Conservation (phyloP, 2,888 invertebrate genomes). For the Lamproptera curius region DNA sequence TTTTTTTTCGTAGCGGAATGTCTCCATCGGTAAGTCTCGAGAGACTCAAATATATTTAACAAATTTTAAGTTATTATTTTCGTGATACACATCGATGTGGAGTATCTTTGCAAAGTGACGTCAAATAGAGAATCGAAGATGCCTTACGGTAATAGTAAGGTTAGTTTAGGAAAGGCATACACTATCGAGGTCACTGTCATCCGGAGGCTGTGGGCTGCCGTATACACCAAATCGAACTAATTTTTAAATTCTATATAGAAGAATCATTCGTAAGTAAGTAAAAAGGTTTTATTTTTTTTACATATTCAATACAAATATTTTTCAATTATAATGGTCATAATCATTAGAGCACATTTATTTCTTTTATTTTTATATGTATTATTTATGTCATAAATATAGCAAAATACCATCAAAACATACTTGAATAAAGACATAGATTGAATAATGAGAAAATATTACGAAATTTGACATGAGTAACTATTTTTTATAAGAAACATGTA, state of each 20-base stretch:
- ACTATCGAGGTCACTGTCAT: constrained; percentile 38
- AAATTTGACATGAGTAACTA: not conserved
- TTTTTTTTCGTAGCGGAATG: no score
- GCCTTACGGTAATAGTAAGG: constrained; percentile 53
- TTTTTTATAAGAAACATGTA: not conserved
- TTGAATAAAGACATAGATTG: not conserved
- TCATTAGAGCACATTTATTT: not conserved
- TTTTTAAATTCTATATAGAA: no score
- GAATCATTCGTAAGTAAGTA: no score
- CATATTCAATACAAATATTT: no score
- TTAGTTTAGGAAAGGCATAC: constrained; percentile 28
- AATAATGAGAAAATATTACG: no score
- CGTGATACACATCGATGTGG: constrained; percentile 19
- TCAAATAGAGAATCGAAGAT: constrained; percentile 26
- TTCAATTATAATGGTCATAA: not conserved
- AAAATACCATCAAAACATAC: not conserved
- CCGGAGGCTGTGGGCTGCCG: constrained; percentile 21
- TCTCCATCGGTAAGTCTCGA: no score
- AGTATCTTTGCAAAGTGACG: constrained; percentile 24
- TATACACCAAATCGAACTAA: constrained; percentile 27
- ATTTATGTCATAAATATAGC: not conserved
- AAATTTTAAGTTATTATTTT: constrained; percentile 68
- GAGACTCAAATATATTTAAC: no score
- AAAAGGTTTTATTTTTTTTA: no score
- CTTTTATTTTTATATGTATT: not conserved